These are phyloP conservation scores for Lophotriccus pileatus DNA, from an alignment of 2,797 vertebrate genomes.

Conservation along the genomic window DNA sequence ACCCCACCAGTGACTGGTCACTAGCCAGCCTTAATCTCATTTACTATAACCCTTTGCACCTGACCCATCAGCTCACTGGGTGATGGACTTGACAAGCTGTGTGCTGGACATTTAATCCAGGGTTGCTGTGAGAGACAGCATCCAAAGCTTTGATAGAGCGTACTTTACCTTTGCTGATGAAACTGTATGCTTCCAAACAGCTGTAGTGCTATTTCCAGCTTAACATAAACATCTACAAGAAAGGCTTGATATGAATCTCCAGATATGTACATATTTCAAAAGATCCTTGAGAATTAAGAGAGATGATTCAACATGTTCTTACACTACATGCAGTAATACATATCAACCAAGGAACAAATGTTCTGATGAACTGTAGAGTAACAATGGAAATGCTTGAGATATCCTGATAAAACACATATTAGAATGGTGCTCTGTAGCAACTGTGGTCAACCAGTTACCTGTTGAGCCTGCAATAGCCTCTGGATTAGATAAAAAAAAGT, in stretches of 20 bases:
- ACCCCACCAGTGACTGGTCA: neutral
- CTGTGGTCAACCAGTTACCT: neutral
- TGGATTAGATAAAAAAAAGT: neutral
- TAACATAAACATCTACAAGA: neutral
- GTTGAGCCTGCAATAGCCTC: neutral
- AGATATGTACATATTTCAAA: neutral
- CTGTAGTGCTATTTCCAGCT: neutral
- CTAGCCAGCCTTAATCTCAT: neutral
- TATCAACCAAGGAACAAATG: neutral
- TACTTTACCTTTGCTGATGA: neutral
- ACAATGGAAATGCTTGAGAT: neutral
- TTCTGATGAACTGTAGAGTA: neutral
- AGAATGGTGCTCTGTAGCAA: neutral
- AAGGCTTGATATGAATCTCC: neutral
- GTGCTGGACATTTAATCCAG: neutral
- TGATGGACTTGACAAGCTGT: neutral
- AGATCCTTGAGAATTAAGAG: neutral
- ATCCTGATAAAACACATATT: neutral
- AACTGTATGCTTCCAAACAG: neutral
- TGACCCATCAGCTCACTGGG: neutral
- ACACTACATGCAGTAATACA: neutral
- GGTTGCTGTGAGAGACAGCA: neutral
- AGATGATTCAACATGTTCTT: neutral
- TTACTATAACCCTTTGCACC: neutral
- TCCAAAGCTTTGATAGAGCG: neutral